A percentile compares a stretch with the other conserved stretches of the same genome.
phyloP scores from a whole-genome alignment of 1,140 invertebrate species.

The Diorhabda elongata region DNA sequence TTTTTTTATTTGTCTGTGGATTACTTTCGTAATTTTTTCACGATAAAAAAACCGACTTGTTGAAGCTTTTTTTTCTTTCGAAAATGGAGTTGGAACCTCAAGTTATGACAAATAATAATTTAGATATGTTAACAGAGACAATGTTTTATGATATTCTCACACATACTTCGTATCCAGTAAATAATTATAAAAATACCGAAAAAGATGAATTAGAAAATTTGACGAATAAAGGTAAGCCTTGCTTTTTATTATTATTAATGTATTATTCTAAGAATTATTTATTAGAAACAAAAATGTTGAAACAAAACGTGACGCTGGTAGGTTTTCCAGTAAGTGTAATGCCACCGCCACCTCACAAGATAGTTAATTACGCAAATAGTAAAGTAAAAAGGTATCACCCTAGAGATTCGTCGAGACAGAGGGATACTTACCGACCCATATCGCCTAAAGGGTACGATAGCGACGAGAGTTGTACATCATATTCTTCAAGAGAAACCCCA shows the following conservation, averaged over 20 bases:
- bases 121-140: constrained; percentile 8
- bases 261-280: not conserved
- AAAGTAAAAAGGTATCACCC: constrained; percentile 17
- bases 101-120: constrained; percentile 14
- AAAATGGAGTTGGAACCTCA: constrained; percentile 15
- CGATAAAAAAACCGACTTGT: constrained; percentile 12
- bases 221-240: constrained; percentile 9
- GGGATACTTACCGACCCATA: constrained; percentile 18
- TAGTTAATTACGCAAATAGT: constrained; percentile 21
- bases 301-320: constrained; percentile 10
- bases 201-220: constrained; percentile 12
- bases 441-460: constrained; percentile 25
- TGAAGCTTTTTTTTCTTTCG: constrained; percentile 4
- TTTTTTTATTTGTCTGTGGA: not conserved
- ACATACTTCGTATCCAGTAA: constrained; percentile 7
- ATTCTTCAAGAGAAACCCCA: constrained; percentile 21
- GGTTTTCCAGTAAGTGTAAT: constrained; percentile 20
- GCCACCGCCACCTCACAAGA: constrained; percentile 20
- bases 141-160: constrained; percentile 12
- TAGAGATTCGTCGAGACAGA: constrained; percentile 10
- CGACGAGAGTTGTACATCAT: constrained; percentile 26
- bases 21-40: constrained; percentile 12
- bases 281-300: constrained; percentile 6
- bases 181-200: constrained; percentile 12
- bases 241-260: not conserved